These are phyloP conservation scores for Zoroaster sp. DNA, from an alignment of 53 echinoderm and acorn worm species.

Conservation along the genomic window DNA sequence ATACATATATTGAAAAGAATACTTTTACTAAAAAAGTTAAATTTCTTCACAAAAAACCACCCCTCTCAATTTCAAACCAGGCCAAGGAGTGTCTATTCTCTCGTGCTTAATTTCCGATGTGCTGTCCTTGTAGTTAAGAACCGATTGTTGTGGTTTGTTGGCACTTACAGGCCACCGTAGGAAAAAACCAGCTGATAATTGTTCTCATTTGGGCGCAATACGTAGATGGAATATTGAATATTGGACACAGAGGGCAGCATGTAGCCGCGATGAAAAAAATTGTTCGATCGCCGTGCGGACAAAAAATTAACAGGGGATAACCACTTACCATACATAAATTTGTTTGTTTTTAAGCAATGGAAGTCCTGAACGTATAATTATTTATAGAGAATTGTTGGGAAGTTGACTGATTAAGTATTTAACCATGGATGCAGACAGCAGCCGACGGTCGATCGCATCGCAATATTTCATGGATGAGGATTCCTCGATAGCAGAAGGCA, in stretches of 20 bases:
- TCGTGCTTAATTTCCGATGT: too few relatives aligned
- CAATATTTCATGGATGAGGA: constrained; percentile 96
- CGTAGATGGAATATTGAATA: background rate
- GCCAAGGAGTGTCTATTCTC: too few relatives aligned
- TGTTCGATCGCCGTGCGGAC: background rate
- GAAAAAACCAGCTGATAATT: background rate
- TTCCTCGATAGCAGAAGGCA: constrained; percentile 60
- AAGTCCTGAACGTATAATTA: too few relatives aligned
- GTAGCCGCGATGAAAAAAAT: too few relatives aligned
- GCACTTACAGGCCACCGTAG: background rate
- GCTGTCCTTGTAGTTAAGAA: too few relatives aligned
- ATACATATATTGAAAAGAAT: too few relatives aligned
- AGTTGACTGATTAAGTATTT: background rate
- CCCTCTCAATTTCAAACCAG: too few relatives aligned
- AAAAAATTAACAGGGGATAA: background rate
- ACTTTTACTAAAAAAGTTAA: too few relatives aligned
- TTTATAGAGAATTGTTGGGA: background rate
- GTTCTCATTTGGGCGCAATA: background rate
- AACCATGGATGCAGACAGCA: constrained; percentile 55
- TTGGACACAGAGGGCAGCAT: background rate
- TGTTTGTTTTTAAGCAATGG: background rate
- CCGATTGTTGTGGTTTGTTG: too few relatives aligned
- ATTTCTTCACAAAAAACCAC: too few relatives aligned
- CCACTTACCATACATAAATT: background rate
- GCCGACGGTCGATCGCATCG: constrained; percentile 88